A percentile compares a stretch with the other conserved stretches of the same genome.
Evolutionary conservation across 2,113 vertebrate genomes (phyloP).

Genomic region (Neopipo cinnamomea): DNA sequence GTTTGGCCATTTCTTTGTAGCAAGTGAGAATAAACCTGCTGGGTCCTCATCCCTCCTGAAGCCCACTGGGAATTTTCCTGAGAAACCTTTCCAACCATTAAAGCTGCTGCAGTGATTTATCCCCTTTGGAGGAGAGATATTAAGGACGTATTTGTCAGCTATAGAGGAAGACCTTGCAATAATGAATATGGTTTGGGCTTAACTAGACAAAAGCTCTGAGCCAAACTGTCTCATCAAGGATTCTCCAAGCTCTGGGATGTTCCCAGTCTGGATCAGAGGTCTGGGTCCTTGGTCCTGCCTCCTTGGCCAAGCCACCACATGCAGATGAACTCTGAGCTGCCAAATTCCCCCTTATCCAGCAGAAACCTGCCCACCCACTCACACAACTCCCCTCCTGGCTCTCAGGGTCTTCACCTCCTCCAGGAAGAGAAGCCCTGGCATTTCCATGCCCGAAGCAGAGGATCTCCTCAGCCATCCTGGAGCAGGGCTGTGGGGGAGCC

Average conservation of each 20-base stretch:
- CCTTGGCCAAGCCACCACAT: neutral
- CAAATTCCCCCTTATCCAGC: neutral
- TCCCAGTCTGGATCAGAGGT: neutral
- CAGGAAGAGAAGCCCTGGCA: neutral
- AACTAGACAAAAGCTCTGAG: neutral
- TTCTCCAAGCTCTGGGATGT: neutral
- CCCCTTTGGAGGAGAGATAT: neutral
- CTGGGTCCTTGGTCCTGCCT: neutral
- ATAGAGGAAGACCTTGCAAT: neutral
- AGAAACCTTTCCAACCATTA: neutral
- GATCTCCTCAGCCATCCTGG: fast-evolving
- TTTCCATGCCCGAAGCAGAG: fast-evolving
- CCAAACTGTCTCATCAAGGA: neutral
- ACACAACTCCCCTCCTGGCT: neutral
- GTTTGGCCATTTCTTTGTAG: neutral
- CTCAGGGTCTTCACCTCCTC: fast-evolving
- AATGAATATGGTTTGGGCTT: neutral
- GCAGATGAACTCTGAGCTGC: fast-evolving
- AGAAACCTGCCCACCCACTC: neutral
- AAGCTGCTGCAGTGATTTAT: neutral
- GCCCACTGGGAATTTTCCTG: neutral
- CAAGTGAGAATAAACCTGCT: fast-evolving
- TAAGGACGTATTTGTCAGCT: neutral
- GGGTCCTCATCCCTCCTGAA: neutral
- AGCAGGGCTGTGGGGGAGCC: neutral